Base-by-base conservation (phyloP, 2,113 vertebrate species). In the Origma solitaria region DNA sequence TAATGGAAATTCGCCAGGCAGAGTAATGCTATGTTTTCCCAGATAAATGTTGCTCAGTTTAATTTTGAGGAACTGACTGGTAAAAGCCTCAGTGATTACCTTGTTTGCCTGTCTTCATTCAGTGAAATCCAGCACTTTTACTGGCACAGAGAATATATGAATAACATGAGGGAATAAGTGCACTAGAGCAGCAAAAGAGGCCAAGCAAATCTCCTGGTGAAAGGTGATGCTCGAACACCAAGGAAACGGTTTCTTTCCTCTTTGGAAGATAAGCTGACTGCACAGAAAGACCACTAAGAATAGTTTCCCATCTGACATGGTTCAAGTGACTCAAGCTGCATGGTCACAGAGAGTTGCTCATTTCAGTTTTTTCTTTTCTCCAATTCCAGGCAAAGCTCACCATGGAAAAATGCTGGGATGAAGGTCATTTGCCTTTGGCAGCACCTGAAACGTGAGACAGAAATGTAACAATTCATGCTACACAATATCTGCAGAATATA, bases 11-110 rank as follows among this genome's bases (percentile, higher is more conserved):
- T 93, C 72, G 93, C 93, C 94, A 96, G 85, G 93, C 88, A 92
- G 82, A 96, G 95, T 90, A 96, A 81, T 83, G 88, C 90, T 96
- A 88, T 96, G 93, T 94, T 96, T 96, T 96, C 92, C 76, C 4
- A 11, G 85, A 96, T 96, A 96, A 96, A 96, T 93, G 88, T 83
- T 97, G 94, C 94, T 96, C 93, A 96, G 95, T 96, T 96, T 93
- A 94, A 96, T 95, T 96, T 95, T 94, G 88, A 97, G 92, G 71
- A 94, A 93, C 85, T 88, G 92, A 73, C 86, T 96, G 80, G 92
- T 94, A 92, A 94, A 95, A 93, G 76, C 92, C 68, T 88, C 72
- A 49, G 85, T 83, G 92, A 93, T 94, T 96, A 95, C 93, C 92
- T 96, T 95, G 85, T 96, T 95, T 94, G 62, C 64, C 56, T 81